Evolutionary conservation across 2,888 invertebrate species (phyloP), one percentile per base, ranked within the genome.

Genomic region (Piscicola geometra): DNA sequence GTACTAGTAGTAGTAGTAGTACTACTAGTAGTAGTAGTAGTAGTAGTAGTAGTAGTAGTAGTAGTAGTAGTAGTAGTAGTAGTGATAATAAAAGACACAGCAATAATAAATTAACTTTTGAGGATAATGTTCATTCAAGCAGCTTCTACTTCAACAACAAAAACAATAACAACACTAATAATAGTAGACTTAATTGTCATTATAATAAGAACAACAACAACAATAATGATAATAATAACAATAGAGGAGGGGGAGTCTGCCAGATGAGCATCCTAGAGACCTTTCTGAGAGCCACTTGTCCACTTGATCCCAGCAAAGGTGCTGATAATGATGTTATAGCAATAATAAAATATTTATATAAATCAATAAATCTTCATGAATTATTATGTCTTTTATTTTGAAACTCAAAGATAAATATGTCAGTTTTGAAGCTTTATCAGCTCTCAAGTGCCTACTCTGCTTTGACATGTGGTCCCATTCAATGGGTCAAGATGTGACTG

Each of bases 291-390:
- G 73, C 73, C 21, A 73, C 64, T 1, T 56, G 73, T 64, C 73
- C 73, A 21, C 41, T 73, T 15, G 73, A 73, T 36, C 73, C 73
- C 28, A 73, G 56, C 73, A 73, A 73, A 56, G 73, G 73, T 35
- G 52, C 32, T 35, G 32, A 35, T 21, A 41, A 41, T 41, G 15
- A 41, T 41, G n/a, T n/a, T n/a, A n/a, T n/a, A n/a, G n/a, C n/a
- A n/a, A n/a, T n/a, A n/a, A n/a, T n/a, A n/a, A n/a, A n/a, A n/a
- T n/a, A n/a, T n/a, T n/a, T n/a, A n/a, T n/a, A n/a, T n/a, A n/a
- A n/a, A n/a, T n/a, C n/a, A n/a, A n/a, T n/a, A n/a, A n/a, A n/a
- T n/a, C n/a, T n/a, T n/a, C n/a, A n/a, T n/a, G n/a, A n/a, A n/a
- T n/a, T n/a, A n/a, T n/a, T n/a, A n/a, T n/a, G n/a, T n/a, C n/a